phyloP scores from a whole-genome alignment of 2,888 invertebrate species.

The Ypsolopha sequella region DNA sequence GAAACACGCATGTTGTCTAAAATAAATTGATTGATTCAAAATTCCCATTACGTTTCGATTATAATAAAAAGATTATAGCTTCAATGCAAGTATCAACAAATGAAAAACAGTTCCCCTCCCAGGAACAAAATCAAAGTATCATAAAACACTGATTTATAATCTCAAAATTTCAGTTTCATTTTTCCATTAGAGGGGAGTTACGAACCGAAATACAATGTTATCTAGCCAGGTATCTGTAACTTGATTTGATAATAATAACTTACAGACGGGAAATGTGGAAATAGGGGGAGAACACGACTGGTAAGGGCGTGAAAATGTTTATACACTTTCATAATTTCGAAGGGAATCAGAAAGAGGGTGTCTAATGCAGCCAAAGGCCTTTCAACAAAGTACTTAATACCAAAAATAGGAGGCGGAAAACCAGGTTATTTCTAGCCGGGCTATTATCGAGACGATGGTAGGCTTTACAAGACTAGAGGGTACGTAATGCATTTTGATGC shows the following conservation, averaged over 20 bases:
- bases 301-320: conserved; percentile 66
- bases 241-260: conserved; percentile 70
- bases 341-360: conserved; percentile 40
- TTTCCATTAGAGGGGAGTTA: conserved; percentile 48
- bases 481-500: background rate
- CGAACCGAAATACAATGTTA: conserved; percentile 48
- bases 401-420: conserved; percentile 55
- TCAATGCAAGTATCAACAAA: no score
- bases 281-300: conserved; percentile 33
- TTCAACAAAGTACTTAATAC: conserved; percentile 62
- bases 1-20: no score
- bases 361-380: conserved; percentile 39
- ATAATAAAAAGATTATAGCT: no score
- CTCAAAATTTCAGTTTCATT: conserved; percentile 43
- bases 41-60: no score
- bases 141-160: conserved; percentile 61
- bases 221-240: conserved; percentile 58
- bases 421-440: conserved; percentile 40
- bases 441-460: conserved; percentile 28
- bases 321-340: conserved; percentile 69
- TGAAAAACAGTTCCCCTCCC: conserved; percentile 7
- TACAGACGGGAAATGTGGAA: conserved; percentile 50
- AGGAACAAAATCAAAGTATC: conserved; percentile 50
- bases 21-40: no score
- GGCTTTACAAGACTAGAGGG: background rate